A percentile compares a stretch with the other conserved stretches of the same genome.
These are phyloP conservation scores for Crotalus viridis DNA, from an alignment of 2,113 vertebrate genomes.

Conservation along the genomic window DNA sequence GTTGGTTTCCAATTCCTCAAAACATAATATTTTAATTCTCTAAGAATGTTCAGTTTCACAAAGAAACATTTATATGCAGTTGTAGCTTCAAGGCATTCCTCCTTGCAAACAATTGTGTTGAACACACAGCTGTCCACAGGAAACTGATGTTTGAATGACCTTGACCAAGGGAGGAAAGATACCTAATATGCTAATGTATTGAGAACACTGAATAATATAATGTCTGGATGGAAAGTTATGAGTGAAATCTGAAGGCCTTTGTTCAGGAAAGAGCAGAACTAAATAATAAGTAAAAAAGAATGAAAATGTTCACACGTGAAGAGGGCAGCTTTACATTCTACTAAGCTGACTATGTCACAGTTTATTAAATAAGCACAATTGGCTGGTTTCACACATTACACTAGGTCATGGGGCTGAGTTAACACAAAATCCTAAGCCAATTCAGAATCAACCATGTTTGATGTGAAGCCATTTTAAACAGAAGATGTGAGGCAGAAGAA, in stretches of 20 bases:
- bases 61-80: background rate
- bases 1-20: background rate
- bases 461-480: background rate
- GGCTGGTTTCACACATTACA: background rate
- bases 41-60: background rate
- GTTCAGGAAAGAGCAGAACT: background rate
- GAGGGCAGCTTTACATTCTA: background rate
- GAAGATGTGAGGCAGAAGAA: background rate
- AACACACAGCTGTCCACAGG: background rate
- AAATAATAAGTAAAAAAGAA: background rate
- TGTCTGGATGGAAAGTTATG: background rate
- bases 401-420: background rate
- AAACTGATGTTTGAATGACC: background rate
- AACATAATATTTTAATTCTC: background rate
- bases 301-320: background rate
- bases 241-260: background rate
- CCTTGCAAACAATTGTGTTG: background rate
- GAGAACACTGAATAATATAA: background rate
- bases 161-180: background rate
- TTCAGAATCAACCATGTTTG: background rate
- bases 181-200: background rate
- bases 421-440: background rate
- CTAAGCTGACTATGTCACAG: background rate
- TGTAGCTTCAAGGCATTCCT: background rate
- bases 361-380: background rate